phyloP scores from a whole-genome alignment of 1,140 invertebrate genomes.

The Hylyphantes graminicola region DNA sequence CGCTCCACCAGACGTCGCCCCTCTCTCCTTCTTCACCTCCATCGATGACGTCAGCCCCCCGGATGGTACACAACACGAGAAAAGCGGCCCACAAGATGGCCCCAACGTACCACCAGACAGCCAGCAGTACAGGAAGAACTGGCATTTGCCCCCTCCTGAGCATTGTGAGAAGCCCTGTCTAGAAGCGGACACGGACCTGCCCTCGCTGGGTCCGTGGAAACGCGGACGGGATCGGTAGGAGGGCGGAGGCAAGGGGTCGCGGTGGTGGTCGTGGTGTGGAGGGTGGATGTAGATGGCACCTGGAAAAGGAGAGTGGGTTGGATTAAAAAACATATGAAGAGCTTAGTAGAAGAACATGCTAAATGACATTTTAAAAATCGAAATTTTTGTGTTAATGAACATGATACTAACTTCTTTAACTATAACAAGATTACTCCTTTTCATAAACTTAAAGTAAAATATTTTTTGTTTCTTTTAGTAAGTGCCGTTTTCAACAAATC shows the following conservation, averaged over 20 bases:
- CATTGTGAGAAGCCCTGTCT: conserved; percentile 39
- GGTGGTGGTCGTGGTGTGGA: neutral
- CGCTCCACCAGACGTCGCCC: neutral
- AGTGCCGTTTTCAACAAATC: too few species aligned
- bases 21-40: neutral
- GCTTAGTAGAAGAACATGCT: too few species aligned
- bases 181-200: neutral
- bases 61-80: conserved; percentile 82
- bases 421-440: too few species aligned
- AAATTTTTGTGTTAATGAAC: too few species aligned
- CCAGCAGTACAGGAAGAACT: conserved; percentile 94
- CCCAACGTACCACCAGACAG: conserved; percentile 85
- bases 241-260: conserved; percentile 23
- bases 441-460: too few species aligned
- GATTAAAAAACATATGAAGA: too few species aligned
- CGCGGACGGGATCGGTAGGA: neutral
- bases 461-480: too few species aligned
- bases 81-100: conserved; percentile 75
- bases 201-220: neutral
- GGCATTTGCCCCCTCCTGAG: conserved; percentile 74
- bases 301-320: neutral
- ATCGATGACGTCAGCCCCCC: conserved; percentile 63
- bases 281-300: conserved; percentile 12
- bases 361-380: too few species aligned
- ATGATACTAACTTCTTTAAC: too few species aligned